Evolutionary conservation across 1,140 invertebrate species (phyloP).

Genomic region (Lordiphosa mommai): DNA sequence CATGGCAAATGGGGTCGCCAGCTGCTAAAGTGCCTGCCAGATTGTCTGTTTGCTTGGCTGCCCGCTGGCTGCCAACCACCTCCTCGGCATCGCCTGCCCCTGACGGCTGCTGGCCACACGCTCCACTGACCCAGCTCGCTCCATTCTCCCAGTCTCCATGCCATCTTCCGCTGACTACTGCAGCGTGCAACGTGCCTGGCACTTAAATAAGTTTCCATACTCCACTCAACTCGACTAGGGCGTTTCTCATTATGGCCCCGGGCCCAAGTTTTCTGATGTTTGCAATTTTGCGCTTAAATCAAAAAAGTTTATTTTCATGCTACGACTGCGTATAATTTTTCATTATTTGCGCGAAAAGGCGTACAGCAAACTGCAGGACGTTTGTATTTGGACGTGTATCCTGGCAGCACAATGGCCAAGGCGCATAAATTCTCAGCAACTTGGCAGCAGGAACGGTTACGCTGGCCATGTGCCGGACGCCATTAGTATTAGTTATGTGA

Average conservation of each 20-base stretch:
- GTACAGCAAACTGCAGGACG: conserved; percentile 26
- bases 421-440: conserved; percentile 47
- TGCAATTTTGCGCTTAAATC: conserved; percentile 58
- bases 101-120: conserved; percentile 21
- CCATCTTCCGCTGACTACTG: conserved; percentile 38
- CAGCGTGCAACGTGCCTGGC: conserved; percentile 72
- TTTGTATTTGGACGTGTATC: conserved; percentile 17
- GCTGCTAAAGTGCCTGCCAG: conserved; percentile 57
- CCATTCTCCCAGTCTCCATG: conserved; percentile 23
- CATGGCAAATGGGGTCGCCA: conserved; percentile 59
- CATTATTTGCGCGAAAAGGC: conserved; percentile 56
- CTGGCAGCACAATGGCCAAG: conserved; percentile 25
- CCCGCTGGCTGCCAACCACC: background rate
- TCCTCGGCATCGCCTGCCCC: background rate
- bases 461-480: conserved; percentile 39
- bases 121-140: conserved; percentile 25
- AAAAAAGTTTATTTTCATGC: conserved; percentile 46
- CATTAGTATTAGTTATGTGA: conserved; percentile 71
- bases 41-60: conserved; percentile 37
- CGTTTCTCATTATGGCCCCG: conserved; percentile 59
- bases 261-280: conserved; percentile 39
- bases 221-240: conserved; percentile 34
- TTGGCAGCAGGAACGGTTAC: conserved; percentile 32
- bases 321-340: conserved; percentile 54
- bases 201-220: conserved; percentile 74